Conservation (phyloP, 1,140 invertebrate species). For the Drosophila lacteicornis region DNA sequence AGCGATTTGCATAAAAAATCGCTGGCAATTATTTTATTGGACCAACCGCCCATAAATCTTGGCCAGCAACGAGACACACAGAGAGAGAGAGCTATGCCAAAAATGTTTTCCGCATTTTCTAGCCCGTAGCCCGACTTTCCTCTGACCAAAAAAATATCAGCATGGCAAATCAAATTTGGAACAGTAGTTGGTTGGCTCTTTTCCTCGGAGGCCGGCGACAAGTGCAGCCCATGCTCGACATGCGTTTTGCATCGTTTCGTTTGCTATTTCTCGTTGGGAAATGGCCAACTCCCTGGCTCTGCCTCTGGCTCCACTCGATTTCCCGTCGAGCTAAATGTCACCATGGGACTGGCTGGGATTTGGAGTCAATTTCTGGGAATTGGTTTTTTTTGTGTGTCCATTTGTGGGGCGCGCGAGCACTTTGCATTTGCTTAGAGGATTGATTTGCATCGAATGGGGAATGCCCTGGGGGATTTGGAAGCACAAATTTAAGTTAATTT, state of each 20-base stretch:
- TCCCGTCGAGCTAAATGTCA: slow-evolving; percentile 36
- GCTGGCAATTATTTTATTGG: slow-evolving; percentile 84
- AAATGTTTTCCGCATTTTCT: slow-evolving; percentile 79
- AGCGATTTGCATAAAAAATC: slow-evolving; percentile 84
- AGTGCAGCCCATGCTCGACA: slow-evolving; percentile 73
- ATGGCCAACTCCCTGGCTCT: slow-evolving; percentile 35
- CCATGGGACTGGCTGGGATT: slow-evolving; percentile 27
- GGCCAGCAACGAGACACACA: slow-evolving; percentile 26
- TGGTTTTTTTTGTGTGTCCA: slow-evolving; percentile 74
- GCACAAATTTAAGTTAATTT: slow-evolving; percentile 30
- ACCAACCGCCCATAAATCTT: slow-evolving; percentile 82
- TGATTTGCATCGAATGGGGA: slow-evolving; percentile 29
- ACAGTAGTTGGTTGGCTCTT: slow-evolving; percentile 68
- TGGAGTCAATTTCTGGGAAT: slow-evolving; percentile 81
- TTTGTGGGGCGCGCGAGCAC: slow-evolving; percentile 46
- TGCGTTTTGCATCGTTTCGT: slow-evolving; percentile 78
- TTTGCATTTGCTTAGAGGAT: slow-evolving; percentile 51
- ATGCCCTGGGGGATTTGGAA: slow-evolving; percentile 25
- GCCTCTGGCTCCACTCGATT: slow-evolving; percentile 16
- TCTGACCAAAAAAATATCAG: slow-evolving; percentile 64
- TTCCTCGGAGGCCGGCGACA: slow-evolving; percentile 43
- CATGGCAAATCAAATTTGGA: slow-evolving; percentile 80
- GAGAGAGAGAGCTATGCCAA: slow-evolving; percentile 65
- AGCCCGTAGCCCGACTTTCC: slow-evolving; percentile 5
- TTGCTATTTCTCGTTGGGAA: slow-evolving; percentile 36